These are phyloP conservation scores for Vultur gryphus DNA, from an alignment of 2,797 vertebrate species.

Conservation along the genomic window DNA sequence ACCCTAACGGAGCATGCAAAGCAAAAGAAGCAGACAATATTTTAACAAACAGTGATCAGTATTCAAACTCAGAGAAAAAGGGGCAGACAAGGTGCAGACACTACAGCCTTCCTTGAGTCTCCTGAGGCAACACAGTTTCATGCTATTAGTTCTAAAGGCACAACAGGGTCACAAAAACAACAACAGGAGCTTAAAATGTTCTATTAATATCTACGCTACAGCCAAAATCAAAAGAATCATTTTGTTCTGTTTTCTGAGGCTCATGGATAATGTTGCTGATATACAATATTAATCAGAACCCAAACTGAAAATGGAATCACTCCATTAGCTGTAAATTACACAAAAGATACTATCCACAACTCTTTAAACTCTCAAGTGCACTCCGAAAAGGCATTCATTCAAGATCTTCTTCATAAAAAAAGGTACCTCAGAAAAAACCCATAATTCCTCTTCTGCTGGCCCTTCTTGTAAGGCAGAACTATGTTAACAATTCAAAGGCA, in stretches of 20 bases:
- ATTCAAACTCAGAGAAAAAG: neutral
- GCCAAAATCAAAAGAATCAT: neutral
- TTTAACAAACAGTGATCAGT: neutral
- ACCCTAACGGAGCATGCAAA: neutral
- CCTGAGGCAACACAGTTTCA: neutral
- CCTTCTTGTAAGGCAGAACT: neutral
- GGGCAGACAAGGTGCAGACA: neutral
- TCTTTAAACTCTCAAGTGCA: neutral
- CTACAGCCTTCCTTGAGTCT: neutral
- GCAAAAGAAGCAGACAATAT: neutral
- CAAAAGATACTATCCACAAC: neutral
- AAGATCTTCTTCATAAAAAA: neutral
- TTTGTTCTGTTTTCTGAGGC: neutral
- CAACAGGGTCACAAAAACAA: neutral
- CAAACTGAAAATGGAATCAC: neutral
- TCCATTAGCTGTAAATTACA: neutral
- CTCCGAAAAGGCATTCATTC: neutral
- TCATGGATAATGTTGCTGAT: neutral
- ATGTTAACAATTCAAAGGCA: neutral
- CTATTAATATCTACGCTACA: neutral
- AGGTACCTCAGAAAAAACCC: neutral
- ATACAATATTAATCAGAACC: neutral
- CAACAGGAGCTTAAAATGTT: neutral
- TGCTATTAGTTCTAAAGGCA: neutral
- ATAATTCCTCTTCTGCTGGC: neutral